Evolutionary conservation across 1,140 invertebrate genomes (phyloP).

Genomic region (Drosophila seguyi): DNA sequence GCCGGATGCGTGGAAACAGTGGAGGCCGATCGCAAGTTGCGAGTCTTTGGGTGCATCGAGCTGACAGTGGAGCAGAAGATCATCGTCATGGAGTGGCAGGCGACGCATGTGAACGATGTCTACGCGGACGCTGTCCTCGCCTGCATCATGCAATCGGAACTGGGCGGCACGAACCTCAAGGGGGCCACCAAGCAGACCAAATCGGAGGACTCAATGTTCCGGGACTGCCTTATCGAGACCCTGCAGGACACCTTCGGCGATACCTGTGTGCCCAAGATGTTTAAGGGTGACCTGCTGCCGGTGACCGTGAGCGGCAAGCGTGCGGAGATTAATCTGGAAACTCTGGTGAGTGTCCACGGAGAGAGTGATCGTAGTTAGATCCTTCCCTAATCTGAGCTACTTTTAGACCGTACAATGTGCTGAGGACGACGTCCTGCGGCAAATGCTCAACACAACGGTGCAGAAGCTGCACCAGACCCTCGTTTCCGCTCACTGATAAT

Average conservation of each 20-base stretch:
- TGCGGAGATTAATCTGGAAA: constrained; percentile 94
- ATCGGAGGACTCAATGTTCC: constrained; percentile 94
- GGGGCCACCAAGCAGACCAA: constrained; percentile 88
- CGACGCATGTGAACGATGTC: constrained; percentile 98
- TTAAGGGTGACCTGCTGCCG: constrained; percentile 95
- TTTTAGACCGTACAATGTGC: constrained; percentile 91
- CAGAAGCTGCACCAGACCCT: constrained; percentile 94
- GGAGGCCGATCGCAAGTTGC: constrained; percentile 89
- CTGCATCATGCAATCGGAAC: constrained; percentile 91
- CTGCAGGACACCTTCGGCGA: constrained; percentile 98
- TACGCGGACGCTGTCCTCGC: constrained; percentile 97
- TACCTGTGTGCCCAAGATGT: constrained; percentile 96
- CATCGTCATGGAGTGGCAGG: constrained; percentile 96
- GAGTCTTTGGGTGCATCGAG: constrained; percentile 92
- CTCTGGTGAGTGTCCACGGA: constrained; percentile 87
- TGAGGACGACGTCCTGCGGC: constrained; percentile 93
- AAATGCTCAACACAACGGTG: constrained; percentile 94
- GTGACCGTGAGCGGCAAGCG: constrained; percentile 94
- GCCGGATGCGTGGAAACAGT: constrained; percentile 92
- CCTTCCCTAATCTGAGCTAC: neutral
- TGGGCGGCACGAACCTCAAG: constrained; percentile 88
- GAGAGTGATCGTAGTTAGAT: too few species aligned
- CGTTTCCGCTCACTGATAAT: constrained; percentile 84
- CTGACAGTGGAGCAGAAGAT: constrained; percentile 94
- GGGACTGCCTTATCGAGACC: constrained; percentile 97